Conservation (phyloP, 2,113 vertebrate genomes). For the Pseudorectes ferrugineus region DNA sequence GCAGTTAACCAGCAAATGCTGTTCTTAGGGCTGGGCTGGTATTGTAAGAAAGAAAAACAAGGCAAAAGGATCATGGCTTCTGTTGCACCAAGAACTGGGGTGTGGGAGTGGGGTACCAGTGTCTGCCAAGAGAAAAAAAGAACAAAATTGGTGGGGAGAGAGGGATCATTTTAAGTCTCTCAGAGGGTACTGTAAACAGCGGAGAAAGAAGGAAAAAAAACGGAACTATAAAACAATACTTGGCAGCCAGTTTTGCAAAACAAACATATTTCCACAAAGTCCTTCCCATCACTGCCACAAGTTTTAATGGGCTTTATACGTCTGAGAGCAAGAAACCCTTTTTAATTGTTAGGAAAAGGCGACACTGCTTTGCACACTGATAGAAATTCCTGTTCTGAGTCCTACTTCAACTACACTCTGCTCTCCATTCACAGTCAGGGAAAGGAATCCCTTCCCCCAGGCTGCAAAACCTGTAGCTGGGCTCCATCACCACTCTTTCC, state of each 20-base stretch:
- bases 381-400: not conserved
- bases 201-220: constrained; percentile 35
- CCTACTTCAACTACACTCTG: fast-evolving
- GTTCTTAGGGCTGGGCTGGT: not conserved
- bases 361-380: not conserved
- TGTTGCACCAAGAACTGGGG: constrained; percentile 40
- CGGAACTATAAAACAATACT: constrained; percentile 60
- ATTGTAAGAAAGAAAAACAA: constrained; percentile 47
- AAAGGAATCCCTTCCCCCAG: not conserved
- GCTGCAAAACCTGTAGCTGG: not conserved
- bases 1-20: not conserved
- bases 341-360: not conserved
- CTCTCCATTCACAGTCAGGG: not conserved
- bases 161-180: constrained; percentile 47
- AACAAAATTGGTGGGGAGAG: constrained; percentile 38
- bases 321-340: constrained; percentile 22
- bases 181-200: constrained; percentile 52
- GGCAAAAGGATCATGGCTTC: constrained; percentile 24
- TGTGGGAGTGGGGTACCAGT: constrained; percentile 11
- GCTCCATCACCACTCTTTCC: not conserved
- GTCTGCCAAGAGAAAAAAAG: constrained; percentile 50
- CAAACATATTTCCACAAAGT: constrained; percentile 52
- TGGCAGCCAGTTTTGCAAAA: constrained; percentile 54
- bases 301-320: constrained; percentile 31
- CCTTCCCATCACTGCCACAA: constrained; percentile 54